Base-by-base conservation (phyloP, 2,113 vertebrate genomes). In the Synchiropus splendidus region DNA sequence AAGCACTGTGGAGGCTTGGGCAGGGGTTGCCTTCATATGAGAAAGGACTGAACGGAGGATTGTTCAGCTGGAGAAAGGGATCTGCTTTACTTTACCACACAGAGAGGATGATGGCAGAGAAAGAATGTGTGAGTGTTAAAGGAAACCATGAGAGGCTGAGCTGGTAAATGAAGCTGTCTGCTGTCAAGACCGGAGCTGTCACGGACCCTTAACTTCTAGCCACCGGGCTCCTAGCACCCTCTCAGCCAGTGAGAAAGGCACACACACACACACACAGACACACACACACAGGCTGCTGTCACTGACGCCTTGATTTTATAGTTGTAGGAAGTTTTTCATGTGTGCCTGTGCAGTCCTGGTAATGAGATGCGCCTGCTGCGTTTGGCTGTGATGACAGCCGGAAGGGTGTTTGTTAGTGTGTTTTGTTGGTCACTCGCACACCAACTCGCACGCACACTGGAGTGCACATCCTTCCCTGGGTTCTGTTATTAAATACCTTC, bases 161-260 rank as follows among this genome's bases (percentile, higher is more conserved):
- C n/a, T 32, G 57, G 37, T 63, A 58, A 49, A 69, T 64, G 58
- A 67, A 73, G 70, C 59, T 42, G 69, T 71, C 64, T 61, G 66
- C 61, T 64, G 61, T 73, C 65, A 48, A 45, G 18, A 36, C 32
- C 9, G n/a, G 39, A 44, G 48, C 54, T 53, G 64, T 64, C 67
- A 64, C 68, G 45, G 64, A 56, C 34, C 17, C 47, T 65, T 64
- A 60, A 74, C 59, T 70, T 64, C 21, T 44, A 8, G 39, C 48
- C 58, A 38, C 12, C 13, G 18, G 33, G 31, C 14, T 27, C 42
- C 2, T 53, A 42, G 35, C 18, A 2, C 16, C 35, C 17, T 44
- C 32, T 50, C 18, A 1, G 1, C 16, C 56, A 35, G 12, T n/a
- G n/a, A 48, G 38, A 15, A 31, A n/a, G 43, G 31, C 57, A 58